A percentile compares a stretch with the other conserved stretches of the same genome.
Evolutionary conservation across 2,113 vertebrate genomes (phyloP).

Genomic region (Lynx canadensis): DNA sequence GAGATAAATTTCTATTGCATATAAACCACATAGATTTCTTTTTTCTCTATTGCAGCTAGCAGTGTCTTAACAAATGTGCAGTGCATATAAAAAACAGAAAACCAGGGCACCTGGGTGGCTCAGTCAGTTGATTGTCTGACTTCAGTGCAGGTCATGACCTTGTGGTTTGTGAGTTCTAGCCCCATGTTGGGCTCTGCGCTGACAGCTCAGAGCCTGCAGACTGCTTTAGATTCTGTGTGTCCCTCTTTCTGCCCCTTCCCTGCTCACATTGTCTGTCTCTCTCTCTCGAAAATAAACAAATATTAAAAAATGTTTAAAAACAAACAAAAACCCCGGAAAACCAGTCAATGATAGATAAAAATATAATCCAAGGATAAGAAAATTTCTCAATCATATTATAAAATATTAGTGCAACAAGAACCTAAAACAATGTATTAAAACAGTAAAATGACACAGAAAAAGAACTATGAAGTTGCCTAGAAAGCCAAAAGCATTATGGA

Average conservation of each 20-base stretch:
- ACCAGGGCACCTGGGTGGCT: neutral
- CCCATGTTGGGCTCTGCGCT: too few species aligned
- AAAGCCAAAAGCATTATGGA: neutral
- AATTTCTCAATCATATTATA: neutral
- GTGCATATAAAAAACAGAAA: neutral
- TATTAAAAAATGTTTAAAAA: too few species aligned
- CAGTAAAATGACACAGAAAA: neutral
- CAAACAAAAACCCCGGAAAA: neutral
- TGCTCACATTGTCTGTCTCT: too few species aligned
- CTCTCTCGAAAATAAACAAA: too few species aligned
- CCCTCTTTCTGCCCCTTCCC: too few species aligned
- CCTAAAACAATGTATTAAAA: neutral
- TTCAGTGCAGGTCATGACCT: too few species aligned
- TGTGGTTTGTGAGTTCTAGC: too few species aligned
- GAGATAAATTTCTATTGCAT: neutral
- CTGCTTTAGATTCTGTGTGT: too few species aligned
- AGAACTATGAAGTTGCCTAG: neutral
- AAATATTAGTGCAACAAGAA: neutral
- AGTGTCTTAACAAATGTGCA: neutral
- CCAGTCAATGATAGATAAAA: neutral
- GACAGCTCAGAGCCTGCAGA: too few species aligned
- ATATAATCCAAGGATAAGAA: neutral
- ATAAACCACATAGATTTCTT: neutral
- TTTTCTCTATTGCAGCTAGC: neutral
- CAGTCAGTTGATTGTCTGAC: too few species aligned